Evolutionary conservation across 2,113 vertebrate genomes (phyloP).

Genomic region (Thamnophis sirtalis): DNA sequence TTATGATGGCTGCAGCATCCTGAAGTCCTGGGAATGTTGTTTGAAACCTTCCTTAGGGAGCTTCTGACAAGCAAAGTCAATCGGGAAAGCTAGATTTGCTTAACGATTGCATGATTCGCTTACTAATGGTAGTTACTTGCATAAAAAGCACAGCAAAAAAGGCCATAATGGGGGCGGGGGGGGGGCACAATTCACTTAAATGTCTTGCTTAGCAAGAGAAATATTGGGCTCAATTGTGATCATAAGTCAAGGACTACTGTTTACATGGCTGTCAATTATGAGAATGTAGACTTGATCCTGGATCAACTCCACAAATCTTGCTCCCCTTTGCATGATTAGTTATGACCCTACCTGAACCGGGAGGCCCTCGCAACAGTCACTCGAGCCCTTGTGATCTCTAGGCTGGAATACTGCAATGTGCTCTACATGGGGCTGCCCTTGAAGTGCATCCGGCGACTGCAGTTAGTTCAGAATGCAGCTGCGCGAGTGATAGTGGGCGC

Average conservation of each 20-base stretch:
- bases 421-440: too few relatives aligned
- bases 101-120: not conserved
- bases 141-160: not conserved
- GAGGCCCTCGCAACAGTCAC: too few relatives aligned
- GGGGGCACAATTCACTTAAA: not conserved
- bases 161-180: not conserved
- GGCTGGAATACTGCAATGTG: too few relatives aligned
- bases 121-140: not conserved
- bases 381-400: too few relatives aligned
- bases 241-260: not conserved
- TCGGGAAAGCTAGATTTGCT: not conserved
- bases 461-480: too few relatives aligned
- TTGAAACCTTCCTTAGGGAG: not conserved
- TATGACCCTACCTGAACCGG: too few relatives aligned
- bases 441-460: too few relatives aligned
- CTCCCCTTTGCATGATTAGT: not conserved
- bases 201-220: not conserved
- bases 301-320: not conserved
- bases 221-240: not conserved
- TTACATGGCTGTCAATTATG: not conserved
- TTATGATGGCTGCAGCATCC: not conserved
- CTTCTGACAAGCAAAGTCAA: not conserved
- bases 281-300: not conserved
- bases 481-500: too few relatives aligned
- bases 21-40: not conserved